A percentile compares a stretch with the other conserved stretches of the same genome.
Conservation (phyloP, 2,797 vertebrate genomes). For the Arrhamphus sclerolepis region DNA sequence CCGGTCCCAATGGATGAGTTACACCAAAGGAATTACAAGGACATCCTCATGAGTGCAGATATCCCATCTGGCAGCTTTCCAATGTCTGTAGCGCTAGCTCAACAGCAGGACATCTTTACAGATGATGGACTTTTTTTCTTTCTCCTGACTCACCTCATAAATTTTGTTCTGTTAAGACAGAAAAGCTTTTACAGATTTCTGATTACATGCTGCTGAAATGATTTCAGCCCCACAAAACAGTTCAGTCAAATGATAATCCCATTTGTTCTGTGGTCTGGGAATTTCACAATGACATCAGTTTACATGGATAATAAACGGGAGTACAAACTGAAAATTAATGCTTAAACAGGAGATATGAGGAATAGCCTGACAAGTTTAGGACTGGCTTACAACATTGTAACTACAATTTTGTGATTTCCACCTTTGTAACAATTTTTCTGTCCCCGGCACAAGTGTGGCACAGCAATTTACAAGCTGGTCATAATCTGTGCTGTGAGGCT, state of each 20-base stretch:
- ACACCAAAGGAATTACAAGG: constrained; percentile 14
- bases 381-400: no score
- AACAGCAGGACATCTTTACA: not conserved
- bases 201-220: not conserved
- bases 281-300: not conserved
- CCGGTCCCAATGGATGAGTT: not conserved
- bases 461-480: no score
- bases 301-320: not conserved
- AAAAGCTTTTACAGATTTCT: not conserved
- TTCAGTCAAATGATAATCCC: no score
- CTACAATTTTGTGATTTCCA: no score
- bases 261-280: not conserved
- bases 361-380: no score
- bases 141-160: not conserved
- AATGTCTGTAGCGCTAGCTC: constrained; percentile 18
- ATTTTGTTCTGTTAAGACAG: not conserved
- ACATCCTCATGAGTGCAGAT: constrained; percentile 17
- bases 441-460: no score
- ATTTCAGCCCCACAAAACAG: not conserved
- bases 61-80: constrained; percentile 30
- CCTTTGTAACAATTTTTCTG: no score
- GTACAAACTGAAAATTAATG: no score
- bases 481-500: no score
- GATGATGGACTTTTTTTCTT: not conserved
- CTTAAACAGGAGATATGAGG: no score